phyloP scores from a whole-genome alignment of 2,888 invertebrate genomes.

The Rosalia funebris region DNA sequence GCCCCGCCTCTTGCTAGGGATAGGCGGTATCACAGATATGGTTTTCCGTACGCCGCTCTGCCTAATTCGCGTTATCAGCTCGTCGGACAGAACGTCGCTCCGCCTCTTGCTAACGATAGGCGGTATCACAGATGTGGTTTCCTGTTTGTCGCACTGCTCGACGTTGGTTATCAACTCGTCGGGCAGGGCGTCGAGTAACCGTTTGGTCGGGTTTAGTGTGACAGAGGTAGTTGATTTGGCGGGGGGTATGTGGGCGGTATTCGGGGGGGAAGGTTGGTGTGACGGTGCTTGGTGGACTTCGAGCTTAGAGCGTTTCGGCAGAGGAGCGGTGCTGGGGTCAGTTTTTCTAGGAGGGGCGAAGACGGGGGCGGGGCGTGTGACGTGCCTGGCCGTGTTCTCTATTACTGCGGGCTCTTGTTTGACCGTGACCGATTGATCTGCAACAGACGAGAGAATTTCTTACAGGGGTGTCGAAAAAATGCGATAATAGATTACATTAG shows the following conservation, averaged over 20 bases:
- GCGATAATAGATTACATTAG: too few species aligned
- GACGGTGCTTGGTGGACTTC: not conserved
- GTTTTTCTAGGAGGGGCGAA: not conserved
- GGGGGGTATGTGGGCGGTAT: slow-evolving; percentile 2
- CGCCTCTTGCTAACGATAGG: slow-evolving; percentile 48
- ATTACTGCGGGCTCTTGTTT: too few species aligned
- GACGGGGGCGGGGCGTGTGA: not conserved
- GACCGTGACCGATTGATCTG: too few species aligned
- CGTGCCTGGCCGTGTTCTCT: too few species aligned
- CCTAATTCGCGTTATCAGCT: not conserved
- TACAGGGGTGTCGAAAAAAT: too few species aligned
- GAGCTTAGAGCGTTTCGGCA: slow-evolving; percentile 10
- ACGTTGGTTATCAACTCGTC: slow-evolving; percentile 68
- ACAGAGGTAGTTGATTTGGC: slow-evolving; percentile 34
- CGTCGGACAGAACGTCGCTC: slow-evolving; percentile 15
- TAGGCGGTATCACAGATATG: slow-evolving; percentile 65
- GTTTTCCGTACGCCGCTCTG: too few species aligned
- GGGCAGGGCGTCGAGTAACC: slow-evolving; percentile 64
- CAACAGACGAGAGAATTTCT: too few species aligned
- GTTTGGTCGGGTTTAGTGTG: slow-evolving; percentile 31
- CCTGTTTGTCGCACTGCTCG: slow-evolving; percentile 65
- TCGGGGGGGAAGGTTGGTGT: not conserved
- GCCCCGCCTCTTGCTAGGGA: slow-evolving; percentile 45
- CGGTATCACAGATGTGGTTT: slow-evolving; percentile 66
- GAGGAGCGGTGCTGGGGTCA: not conserved